Percentiles rank a stretch among this genome's conserved stretches.
phyloP scores from a whole-genome alignment of 1,140 invertebrate genomes.

The Thaumetopoea pityocampa region DNA sequence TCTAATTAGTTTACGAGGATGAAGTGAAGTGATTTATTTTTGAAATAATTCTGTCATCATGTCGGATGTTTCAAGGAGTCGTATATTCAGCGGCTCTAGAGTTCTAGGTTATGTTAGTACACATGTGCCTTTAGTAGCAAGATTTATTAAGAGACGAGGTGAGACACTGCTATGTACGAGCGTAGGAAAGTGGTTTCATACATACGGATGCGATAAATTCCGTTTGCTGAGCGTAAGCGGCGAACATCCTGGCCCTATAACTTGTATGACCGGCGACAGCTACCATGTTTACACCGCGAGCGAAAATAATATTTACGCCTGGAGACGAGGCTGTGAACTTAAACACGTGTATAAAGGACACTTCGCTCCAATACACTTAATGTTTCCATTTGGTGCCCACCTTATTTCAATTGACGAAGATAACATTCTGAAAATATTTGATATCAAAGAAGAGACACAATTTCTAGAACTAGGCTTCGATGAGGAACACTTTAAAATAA shows the following conservation, averaged over 20 bases:
- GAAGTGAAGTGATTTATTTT: too few species aligned
- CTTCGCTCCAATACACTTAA: slow-evolving; percentile 80
- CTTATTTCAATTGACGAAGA: slow-evolving; percentile 90
- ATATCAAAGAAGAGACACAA: slow-evolving; percentile 85
- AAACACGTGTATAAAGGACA: slow-evolving; percentile 90
- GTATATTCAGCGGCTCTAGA: slow-evolving; percentile 89
- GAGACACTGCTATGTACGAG: slow-evolving; percentile 94
- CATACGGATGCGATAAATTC: slow-evolving; percentile 91
- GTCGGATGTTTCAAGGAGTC: slow-evolving; percentile 75
- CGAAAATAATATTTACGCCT: slow-evolving; percentile 88
- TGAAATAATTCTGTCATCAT: slow-evolving; percentile 22
- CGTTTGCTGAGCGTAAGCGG: slow-evolving; percentile 89
- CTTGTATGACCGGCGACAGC: slow-evolving; percentile 86
- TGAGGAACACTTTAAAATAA: slow-evolving; percentile 84
- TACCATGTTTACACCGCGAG: slow-evolving; percentile 90
- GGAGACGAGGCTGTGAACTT: slow-evolving; percentile 91
- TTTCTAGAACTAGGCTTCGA: slow-evolving; percentile 84
- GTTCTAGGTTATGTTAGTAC: slow-evolving; percentile 96
- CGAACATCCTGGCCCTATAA: slow-evolving; percentile 88
- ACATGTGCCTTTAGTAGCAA: slow-evolving; percentile 88
- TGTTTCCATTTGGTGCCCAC: slow-evolving; percentile 92
- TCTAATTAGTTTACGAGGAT: too few species aligned
- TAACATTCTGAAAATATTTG: slow-evolving; percentile 89
- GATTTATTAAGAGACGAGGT: slow-evolving; percentile 90
- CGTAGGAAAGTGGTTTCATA: slow-evolving; percentile 93